Percentiles rank a stretch among this genome's conserved stretches.
These are phyloP conservation scores for Leiothrix lutea DNA, from an alignment of 2,113 vertebrate genomes.

Conservation along the genomic window DNA sequence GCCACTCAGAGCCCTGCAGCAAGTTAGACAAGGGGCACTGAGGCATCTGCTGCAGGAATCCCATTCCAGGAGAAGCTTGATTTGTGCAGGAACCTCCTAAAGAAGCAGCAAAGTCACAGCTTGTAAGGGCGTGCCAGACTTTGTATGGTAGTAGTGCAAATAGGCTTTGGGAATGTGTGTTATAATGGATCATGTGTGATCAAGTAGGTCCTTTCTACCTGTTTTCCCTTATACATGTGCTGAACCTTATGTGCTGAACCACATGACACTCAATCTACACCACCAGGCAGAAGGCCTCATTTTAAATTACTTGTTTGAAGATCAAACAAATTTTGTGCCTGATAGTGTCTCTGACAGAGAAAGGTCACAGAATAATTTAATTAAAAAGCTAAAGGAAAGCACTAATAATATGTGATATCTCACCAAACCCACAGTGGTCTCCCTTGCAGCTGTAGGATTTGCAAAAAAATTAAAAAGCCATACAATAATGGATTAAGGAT, in stretches of 20 bases:
- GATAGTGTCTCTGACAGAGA: slow-evolving; percentile 64
- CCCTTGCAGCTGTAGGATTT: slow-evolving; percentile 44
- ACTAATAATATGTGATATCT: slow-evolving; percentile 77
- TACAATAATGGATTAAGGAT: slow-evolving; percentile 79
- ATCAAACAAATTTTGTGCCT: background rate
- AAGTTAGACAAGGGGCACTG: background rate
- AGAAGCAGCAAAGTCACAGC: background rate
- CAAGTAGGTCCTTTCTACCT: background rate
- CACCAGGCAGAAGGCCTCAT: background rate
- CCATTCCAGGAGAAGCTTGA: background rate
- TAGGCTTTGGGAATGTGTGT: background rate
- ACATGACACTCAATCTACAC: background rate
- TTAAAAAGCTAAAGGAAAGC: slow-evolving; percentile 73
- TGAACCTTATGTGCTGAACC: background rate
- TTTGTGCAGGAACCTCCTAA: background rate
- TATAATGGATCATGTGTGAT: background rate
- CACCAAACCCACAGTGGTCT: slow-evolving; percentile 70
- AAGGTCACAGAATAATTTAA: slow-evolving; percentile 72
- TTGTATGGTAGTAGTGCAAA: background rate
- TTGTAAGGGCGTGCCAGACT: background rate
- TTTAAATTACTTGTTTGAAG: background rate
- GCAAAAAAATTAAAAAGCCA: slow-evolving; percentile 63
- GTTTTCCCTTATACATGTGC: background rate
- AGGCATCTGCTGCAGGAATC: background rate
- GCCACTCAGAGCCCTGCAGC: background rate